These are phyloP conservation scores for Apodemia zela DNA, from an alignment of 2,888 invertebrate genomes.

Conservation along the genomic window DNA sequence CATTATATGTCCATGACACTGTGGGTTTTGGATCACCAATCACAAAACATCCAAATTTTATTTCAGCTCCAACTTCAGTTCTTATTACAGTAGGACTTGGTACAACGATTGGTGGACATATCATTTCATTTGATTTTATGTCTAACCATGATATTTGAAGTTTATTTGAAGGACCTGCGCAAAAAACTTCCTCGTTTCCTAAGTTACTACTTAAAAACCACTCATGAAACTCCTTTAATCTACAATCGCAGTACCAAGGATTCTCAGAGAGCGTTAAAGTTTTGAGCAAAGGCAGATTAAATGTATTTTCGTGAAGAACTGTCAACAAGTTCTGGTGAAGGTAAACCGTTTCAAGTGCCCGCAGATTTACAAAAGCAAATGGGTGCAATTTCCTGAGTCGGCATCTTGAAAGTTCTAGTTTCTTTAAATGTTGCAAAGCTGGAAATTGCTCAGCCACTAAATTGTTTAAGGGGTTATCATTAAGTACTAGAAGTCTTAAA, in stretches of 20 bases:
- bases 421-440: conserved; percentile 87
- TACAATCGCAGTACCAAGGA: conserved; percentile 95
- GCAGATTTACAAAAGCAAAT: conserved; percentile 87
- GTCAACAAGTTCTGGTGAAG: conserved; percentile 89
- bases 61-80: conserved; percentile 90
- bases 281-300: conserved; percentile 81
- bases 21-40: conserved; percentile 90
- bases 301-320: conserved; percentile 77
- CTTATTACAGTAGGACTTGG: conserved; percentile 80
- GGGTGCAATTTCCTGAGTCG: conserved; percentile 86
- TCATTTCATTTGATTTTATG: conserved; percentile 86
- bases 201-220: conserved; percentile 91
- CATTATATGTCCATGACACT: conserved; percentile 89
- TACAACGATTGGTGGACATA: conserved; percentile 87
- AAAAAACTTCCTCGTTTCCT: conserved; percentile 86
- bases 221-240: conserved; percentile 88
- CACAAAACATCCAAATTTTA: conserved; percentile 89
- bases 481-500: conserved; percentile 87
- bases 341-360: conserved; percentile 89
- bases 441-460: conserved; percentile 90
- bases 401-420: conserved; percentile 89
- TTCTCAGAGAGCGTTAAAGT: conserved; percentile 90
- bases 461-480: conserved; percentile 88
- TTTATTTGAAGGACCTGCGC: conserved; percentile 84
- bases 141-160: conserved; percentile 86